Base-by-base conservation (phyloP, 2,797 vertebrate species). In the Lepus townsendii region DNA sequence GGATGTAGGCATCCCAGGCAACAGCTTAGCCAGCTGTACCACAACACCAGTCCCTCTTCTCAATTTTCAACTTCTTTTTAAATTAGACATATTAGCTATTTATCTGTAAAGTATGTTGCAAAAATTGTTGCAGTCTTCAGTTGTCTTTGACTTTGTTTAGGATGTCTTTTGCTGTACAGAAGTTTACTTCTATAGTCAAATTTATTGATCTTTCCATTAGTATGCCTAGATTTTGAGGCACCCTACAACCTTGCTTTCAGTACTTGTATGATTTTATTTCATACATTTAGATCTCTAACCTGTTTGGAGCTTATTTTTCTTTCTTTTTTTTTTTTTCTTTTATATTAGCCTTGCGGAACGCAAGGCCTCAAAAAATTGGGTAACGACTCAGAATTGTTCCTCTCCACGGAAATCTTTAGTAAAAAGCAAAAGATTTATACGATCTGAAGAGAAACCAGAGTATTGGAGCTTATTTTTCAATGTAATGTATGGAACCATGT, bases 51-150 rank as follows among this genome's bases (percentile, higher is more conserved):
- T 42, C 42, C 42, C 42, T 42, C 42, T 42, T 42, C 42, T 42
- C 42, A 42, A 42, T 42, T 42, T 42, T 42, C 42, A 42, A 42
- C 42, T 42, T 42, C 42, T 42, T 42, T 42, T 42, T 42, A 42
- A 42, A 9, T 78, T 91, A 83, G 73, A 80, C 50, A 11, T 52
- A 27, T 32, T 95, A 88, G 63, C 35, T 87, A 52, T 54, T 78
- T 90, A 26, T 79, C 24, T 54, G 20, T 89, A 68, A 13, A 72
- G 50, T 62, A 77, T 77, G n/a, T 83, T 93, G 30, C 82, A 92
- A 57, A 87, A 89, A 79, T 91, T 63, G 76, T 83, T 69, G 47
- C 54, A 83, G 42, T 54, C 93, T 92, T 94, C 7, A 79, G 2
- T 89, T 88, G 27, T 65, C 47, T 84, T 80, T n/a, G 17, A 47